Evolutionary conservation across 2,888 invertebrate genomes (phyloP), one percentile per base, ranked within the genome.

Genomic region (Achlya flavicornis): DNA sequence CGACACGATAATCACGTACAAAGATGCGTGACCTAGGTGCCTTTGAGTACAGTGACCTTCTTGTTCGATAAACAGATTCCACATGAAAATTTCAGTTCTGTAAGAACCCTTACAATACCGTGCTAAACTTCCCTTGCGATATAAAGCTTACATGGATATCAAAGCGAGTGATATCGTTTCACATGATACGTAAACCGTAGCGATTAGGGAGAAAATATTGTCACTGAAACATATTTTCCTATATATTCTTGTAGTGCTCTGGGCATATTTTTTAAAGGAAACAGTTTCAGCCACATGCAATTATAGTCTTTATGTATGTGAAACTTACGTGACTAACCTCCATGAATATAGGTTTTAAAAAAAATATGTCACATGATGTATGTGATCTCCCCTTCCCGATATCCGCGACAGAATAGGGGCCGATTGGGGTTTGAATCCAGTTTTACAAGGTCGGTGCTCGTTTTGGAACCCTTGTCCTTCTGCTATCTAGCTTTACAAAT

Each of bases 21-120:
- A 41, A 19, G 53, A 53, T 53, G 53, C 19, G 53, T 53, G 53
- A 53, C 53, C 53, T 53, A 48, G 53, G 16, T 53, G 53, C 53
- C 19, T 53, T 53, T 53, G 3, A 53, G 53, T 53, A 53, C 53
- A 53, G 3, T 19, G n/a, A 53, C 53, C 53, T 53, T 48, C 16
- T 48, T n/a, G 10, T 19, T 53, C 53, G 53, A 53, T 53, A 19
- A 19, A 53, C 53, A 53, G 53, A 19, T 19, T 19, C 19, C 8
- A 19, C 16, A 53, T 53, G 53, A 53, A 53, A 53, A 53, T 53
- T 53, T 53, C 53, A 19, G 8, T 53, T n/a, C 19, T 53, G 16
- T 53, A 19, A 19, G 16, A 53, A 14, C n/a, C 48, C n/a, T 8
- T 53, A 53, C 53, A 53, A 53, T 53, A 19, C 16, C 53, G 3